Evolutionary conservation across 1,140 invertebrate species (phyloP), one percentile per base, ranked within the genome.

Genomic region (Trachymyrmex septentrionalis): DNA sequence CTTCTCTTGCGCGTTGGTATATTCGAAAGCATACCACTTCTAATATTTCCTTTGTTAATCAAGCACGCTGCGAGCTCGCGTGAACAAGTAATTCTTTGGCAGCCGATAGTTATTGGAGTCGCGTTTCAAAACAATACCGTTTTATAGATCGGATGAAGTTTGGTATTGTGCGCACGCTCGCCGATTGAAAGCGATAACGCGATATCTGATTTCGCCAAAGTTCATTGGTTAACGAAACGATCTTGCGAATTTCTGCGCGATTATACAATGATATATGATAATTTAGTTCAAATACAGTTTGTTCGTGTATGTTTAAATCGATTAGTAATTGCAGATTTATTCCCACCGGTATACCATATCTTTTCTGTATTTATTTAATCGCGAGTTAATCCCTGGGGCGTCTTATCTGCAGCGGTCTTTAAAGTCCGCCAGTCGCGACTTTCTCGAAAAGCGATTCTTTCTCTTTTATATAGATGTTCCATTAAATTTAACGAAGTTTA

Each of bases 11-110:
- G 4, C 27, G 77, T n/a, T 14, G 48, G 4, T 81, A n/a, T 61
- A 73, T 82, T 61, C 55, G 67, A 61, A 82, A 72, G 67, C 50
- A 44, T 30, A 67, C 19, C 69, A 50, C 38, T 57, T 75, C 69
- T 84, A 63, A 84, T 84, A 84, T 84, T 84, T 73, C 80, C 80
- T 84, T 75, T 75, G 80, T 84, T 63, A 84, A 84, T 84, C 80
- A 75, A 75, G 55, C 69, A 24, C 55, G 57, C 55, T 7, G 2
- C 24, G 30, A 53, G 19, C 7, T 72, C 78, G 34, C 38, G 66
- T 73, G 67, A 82, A 84, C 80, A 61, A 63, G 69, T 73, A 34
- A 84, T 84, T 84, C 80, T 84, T 84, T 30, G 69, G 34, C 24
- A 53, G 38, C 19, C 53, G 38, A 44, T 61, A 84, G 55, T 73